phyloP scores from a whole-genome alignment of 2,888 invertebrate genomes.

The Tribolium freemani region DNA sequence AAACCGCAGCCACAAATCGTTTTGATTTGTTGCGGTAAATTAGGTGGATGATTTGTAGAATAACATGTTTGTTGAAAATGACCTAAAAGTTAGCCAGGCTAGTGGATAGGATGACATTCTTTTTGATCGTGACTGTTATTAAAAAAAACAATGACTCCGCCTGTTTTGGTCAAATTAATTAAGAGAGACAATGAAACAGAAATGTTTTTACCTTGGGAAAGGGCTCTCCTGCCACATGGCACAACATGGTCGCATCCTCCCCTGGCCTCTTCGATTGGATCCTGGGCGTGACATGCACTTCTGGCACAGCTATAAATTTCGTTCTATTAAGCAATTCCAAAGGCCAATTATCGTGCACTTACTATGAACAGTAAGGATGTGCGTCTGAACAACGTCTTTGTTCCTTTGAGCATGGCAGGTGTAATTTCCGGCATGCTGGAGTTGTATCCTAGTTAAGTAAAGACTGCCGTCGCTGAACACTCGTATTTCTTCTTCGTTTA shows the following conservation, averaged over 20 bases:
- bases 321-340: conserved; percentile 24
- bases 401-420: conserved; percentile 82
- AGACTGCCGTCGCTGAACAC: conserved; percentile 83
- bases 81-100: too few species aligned
- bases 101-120: too few species aligned
- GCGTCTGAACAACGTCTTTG: conserved; percentile 81
- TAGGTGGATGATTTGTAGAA: too few species aligned
- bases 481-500: conserved; percentile 75
- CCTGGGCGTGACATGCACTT: conserved; percentile 79
- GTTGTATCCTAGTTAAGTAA: conserved; percentile 79
- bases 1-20: too few species aligned
- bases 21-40: too few species aligned
- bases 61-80: too few species aligned
- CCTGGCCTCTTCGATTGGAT: conserved; percentile 78
- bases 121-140: too few species aligned
- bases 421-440: conserved; percentile 83
- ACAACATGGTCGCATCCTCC: conserved; percentile 78
- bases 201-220: conserved; percentile 71
- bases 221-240: conserved; percentile 82
- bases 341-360: conserved; percentile 64
- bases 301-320: conserved; percentile 74
- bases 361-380: conserved; percentile 82
- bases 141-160: too few species aligned
- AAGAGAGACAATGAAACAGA: too few species aligned
- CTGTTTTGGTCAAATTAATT: too few species aligned